Conservation (phyloP, 2,797 vertebrate genomes). For the Pteropus rufus region DNA sequence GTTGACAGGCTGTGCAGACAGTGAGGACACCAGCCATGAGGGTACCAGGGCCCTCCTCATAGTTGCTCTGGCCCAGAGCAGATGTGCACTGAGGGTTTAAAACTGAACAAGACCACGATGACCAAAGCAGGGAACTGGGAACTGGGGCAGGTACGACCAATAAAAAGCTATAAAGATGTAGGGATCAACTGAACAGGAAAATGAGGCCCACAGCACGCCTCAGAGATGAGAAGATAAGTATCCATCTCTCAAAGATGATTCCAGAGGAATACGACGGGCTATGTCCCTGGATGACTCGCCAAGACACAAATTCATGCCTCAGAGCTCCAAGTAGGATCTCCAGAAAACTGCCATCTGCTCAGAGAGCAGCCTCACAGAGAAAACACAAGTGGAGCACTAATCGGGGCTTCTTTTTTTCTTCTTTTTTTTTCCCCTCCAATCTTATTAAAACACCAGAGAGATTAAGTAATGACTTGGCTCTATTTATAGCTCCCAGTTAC, state of each 20-base stretch:
- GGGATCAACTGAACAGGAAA: background rate
- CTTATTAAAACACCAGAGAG: slow-evolving; percentile 62
- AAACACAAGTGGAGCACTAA: background rate
- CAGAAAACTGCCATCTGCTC: background rate
- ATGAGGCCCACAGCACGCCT: background rate
- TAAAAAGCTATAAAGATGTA: background rate
- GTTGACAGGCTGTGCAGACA: background rate
- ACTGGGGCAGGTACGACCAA: background rate
- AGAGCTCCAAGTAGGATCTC: background rate
- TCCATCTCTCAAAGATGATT: background rate
- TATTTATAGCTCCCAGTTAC: background rate
- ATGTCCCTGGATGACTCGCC: background rate
- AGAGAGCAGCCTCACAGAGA: background rate
- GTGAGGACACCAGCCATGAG: background rate
- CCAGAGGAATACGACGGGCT: background rate
- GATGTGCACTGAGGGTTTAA: background rate
- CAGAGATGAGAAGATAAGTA: background rate
- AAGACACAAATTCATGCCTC: slow-evolving; percentile 24
- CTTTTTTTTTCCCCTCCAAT: background rate
- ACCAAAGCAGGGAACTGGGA: background rate
- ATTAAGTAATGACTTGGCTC: slow-evolving; percentile 58
- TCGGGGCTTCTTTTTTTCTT: background rate
- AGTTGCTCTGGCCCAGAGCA: background rate
- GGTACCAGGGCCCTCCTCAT: background rate
- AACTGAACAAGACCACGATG: background rate